A percentile compares a stretch with the other conserved stretches of the same genome.
Evolutionary conservation across 2,113 vertebrate species (phyloP).

Genomic region (Thomomys bottae): DNA sequence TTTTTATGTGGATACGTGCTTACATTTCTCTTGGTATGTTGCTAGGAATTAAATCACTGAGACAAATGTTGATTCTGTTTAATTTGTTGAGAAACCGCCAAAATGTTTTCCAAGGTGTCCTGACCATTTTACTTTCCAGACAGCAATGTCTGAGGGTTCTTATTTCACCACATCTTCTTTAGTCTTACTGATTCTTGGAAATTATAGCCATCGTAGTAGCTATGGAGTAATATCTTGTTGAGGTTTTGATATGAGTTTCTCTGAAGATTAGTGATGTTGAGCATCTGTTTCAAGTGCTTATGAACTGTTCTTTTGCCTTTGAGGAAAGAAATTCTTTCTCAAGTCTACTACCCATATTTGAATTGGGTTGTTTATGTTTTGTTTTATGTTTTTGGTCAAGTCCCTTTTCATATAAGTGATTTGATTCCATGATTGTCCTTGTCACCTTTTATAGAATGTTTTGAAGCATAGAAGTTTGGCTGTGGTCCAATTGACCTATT

Average conservation of each 20-base stretch:
- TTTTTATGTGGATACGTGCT: neutral
- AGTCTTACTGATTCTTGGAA: neutral
- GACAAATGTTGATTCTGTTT: neutral
- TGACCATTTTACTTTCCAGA: neutral
- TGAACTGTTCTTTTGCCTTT: neutral
- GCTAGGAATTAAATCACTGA: neutral
- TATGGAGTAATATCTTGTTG: neutral
- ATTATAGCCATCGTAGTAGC: neutral
- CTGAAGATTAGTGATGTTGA: neutral
- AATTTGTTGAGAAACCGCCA: constrained; percentile 4
- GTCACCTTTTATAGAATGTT: too few species aligned
- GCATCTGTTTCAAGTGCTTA: neutral
- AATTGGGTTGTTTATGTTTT: neutral
- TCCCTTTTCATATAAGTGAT: neutral
- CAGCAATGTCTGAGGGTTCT: neutral
- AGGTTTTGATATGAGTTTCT: neutral
- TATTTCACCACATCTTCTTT: constrained; percentile 1
- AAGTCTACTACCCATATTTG: neutral
- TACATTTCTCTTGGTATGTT: neutral
- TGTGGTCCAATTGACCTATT: too few species aligned
- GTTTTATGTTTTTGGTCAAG: constrained; percentile 28
- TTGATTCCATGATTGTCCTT: neutral
- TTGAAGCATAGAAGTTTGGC: too few species aligned
- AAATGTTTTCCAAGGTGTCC: constrained; percentile 31
- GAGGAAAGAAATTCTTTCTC: neutral